These are phyloP conservation scores for Mellilla xanthometata DNA, from an alignment of 2,888 invertebrate genomes.

Conservation along the genomic window DNA sequence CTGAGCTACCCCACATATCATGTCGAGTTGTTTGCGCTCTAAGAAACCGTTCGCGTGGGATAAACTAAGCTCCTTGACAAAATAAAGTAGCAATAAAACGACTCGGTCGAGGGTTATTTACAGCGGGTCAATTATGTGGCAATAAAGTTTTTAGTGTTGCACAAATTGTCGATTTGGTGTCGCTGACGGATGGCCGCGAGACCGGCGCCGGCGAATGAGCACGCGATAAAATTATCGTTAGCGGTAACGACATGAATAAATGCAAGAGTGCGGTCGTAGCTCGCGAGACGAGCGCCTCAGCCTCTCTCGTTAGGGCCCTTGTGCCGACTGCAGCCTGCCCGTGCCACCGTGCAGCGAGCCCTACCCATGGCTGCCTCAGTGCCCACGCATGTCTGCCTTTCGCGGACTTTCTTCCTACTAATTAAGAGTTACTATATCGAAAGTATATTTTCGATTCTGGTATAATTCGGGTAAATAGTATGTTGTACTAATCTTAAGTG, in stretches of 20 bases:
- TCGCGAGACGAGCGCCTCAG: slow-evolving; percentile 48
- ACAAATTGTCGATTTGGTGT: slow-evolving; percentile 79
- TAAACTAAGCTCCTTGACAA: slow-evolving; percentile 37
- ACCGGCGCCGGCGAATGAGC: slow-evolving; percentile 82
- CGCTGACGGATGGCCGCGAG: slow-evolving; percentile 78
- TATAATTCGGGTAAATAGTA: too few relatives aligned
- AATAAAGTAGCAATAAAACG: slow-evolving; percentile 55
- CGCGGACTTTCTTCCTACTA: too few relatives aligned
- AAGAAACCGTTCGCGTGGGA: slow-evolving; percentile 13
- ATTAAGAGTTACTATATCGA: too few relatives aligned
- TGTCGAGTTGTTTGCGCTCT: slow-evolving; percentile 17
- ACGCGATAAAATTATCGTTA: slow-evolving; percentile 84
- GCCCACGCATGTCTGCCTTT: too few relatives aligned
- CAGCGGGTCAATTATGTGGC: slow-evolving; percentile 76
- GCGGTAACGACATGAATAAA: slow-evolving; percentile 84
- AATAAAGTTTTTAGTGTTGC: slow-evolving; percentile 80
- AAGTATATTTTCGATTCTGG: too few relatives aligned
- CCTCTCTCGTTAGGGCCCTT: slow-evolving; percentile 69
- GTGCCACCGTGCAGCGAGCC: neutral
- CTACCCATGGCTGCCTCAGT: too few relatives aligned
- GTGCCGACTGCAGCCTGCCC: slow-evolving; percentile 45
- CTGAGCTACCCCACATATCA: slow-evolving; percentile 3
- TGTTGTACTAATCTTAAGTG: too few relatives aligned
- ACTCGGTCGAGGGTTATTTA: slow-evolving; percentile 59
- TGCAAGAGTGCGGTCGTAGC: slow-evolving; percentile 74